Base-by-base conservation (phyloP, 2,888 invertebrate species). In the Lypha dubia region DNA sequence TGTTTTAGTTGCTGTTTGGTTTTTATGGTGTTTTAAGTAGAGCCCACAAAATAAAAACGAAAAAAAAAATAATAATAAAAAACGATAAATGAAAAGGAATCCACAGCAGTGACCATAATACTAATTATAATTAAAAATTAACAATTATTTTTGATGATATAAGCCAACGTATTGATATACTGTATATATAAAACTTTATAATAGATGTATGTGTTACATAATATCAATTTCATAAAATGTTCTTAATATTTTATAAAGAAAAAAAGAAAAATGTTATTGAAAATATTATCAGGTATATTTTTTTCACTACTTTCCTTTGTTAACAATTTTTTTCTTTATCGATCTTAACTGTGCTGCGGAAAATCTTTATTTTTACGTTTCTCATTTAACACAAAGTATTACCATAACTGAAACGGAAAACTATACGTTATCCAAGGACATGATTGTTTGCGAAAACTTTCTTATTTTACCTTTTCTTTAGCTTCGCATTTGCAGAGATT, bases 81-180 rank as follows among this genome's bases (percentile, higher is more conserved):
- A 73, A 70, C 8, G 6, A 15, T 22, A 62, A 49, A 24, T 17
- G 35, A 35, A 58, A 67, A 17, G 46, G 20, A 75, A 75, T 38
- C 70, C 81, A 38, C 76, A 71, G 41, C 76, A 76, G n/a, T 76
- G 20, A 38, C 56, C 75, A 44, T 56, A 70, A 62, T 44, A 9
- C 22, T 60, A 4, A 58, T 63, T 63, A 53, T 65, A 81, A 70
- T 76, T 75, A 76, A 62, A 75, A 68, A 70, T 28, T 81, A 28
- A 20, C 24, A 24, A 53, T 53, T 53, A 49, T 20, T 49, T 58
- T 38, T 7, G 17, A 17, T 38, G 15, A 41, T 53, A 53, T 6
- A 49, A 32, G 7, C 15, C 22, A 56, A 53, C 22, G 44, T 17
- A 17, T 5, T n/a, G 17, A 60, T 35, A 22, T 22, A 22, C 11